Conservation (phyloP, 2,888 invertebrate species). For the Vandiemenella viatica region DNA sequence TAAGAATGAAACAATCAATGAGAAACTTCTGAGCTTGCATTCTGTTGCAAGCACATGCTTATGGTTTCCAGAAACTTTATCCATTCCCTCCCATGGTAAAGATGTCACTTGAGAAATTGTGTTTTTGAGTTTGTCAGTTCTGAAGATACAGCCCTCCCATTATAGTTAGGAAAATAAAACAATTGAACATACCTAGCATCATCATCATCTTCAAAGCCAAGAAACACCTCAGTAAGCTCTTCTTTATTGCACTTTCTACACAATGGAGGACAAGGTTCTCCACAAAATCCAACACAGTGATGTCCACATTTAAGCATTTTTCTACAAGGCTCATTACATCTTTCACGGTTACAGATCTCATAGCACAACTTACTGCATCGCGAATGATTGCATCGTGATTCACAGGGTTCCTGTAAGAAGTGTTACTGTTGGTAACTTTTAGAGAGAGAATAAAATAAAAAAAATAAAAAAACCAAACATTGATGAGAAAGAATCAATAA, state of each 20-base stretch:
- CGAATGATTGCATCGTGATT: conserved; percentile 33
- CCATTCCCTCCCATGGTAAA: too few species aligned
- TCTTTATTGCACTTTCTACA: conserved; percentile 40
- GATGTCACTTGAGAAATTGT: too few species aligned
- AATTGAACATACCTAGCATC: conserved; percentile 31
- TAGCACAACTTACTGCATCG: conserved; percentile 33
- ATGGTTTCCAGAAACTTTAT: too few species aligned
- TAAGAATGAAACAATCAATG: too few species aligned
- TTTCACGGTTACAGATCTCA: conserved; percentile 30
- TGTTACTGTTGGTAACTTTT: too few species aligned
- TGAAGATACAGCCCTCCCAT: too few species aligned
- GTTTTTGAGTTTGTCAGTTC: too few species aligned
- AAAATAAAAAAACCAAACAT: too few species aligned
- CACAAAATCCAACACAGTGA: conserved; percentile 53
- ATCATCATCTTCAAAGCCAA: conserved; percentile 36
- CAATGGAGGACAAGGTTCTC: conserved; percentile 47
- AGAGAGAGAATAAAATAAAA: too few species aligned
- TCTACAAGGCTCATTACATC: conserved; percentile 32
- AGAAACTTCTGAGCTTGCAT: too few species aligned
- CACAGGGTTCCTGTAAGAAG: conserved; percentile 28
- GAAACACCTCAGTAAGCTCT: conserved; percentile 28
- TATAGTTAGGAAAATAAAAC: background rate
- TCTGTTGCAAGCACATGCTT: too few species aligned
- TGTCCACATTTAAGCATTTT: conserved; percentile 37
- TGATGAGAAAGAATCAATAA: too few species aligned